Percentiles rank a stretch among this genome's conserved stretches.
Evolutionary conservation across 2,113 vertebrate genomes (phyloP).

Genomic region (Labeo rohita): DNA sequence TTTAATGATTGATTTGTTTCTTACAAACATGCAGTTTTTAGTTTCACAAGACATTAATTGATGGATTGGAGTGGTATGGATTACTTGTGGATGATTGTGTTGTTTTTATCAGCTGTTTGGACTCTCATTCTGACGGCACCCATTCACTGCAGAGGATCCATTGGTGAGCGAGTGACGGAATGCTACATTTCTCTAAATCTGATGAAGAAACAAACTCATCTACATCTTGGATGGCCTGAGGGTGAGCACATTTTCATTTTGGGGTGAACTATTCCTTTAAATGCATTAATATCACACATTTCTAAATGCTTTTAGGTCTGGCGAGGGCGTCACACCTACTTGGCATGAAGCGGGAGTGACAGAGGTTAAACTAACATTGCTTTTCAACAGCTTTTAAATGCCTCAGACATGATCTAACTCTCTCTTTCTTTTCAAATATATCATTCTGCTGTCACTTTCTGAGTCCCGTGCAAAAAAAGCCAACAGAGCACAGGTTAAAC

Average conservation of each 20-base stretch:
- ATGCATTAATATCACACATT: background rate
- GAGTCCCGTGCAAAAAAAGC: background rate
- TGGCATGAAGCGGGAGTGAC: slow-evolving; percentile 26
- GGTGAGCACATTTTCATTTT: background rate
- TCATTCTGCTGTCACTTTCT: slow-evolving; percentile 36
- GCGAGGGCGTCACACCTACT: background rate
- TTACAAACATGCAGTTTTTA: background rate
- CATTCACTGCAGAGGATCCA: background rate
- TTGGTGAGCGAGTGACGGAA: background rate
- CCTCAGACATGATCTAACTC: background rate
- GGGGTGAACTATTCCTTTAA: background rate
- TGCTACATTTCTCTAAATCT: background rate
- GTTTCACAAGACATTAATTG: background rate
- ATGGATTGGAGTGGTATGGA: background rate
- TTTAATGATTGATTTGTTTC: background rate
- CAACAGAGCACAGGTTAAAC: background rate
- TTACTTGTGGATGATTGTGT: background rate
- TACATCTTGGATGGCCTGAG: background rate
- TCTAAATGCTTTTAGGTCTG: background rate
- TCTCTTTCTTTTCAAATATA: background rate
- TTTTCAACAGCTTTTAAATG: slow-evolving; percentile 27
- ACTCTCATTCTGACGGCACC: background rate
- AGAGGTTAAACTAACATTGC: slow-evolving; percentile 41
- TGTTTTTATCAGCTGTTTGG: background rate
- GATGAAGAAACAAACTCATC: background rate